Conservation (phyloP, 2,888 invertebrate genomes). For the Aphodius granarius region DNA sequence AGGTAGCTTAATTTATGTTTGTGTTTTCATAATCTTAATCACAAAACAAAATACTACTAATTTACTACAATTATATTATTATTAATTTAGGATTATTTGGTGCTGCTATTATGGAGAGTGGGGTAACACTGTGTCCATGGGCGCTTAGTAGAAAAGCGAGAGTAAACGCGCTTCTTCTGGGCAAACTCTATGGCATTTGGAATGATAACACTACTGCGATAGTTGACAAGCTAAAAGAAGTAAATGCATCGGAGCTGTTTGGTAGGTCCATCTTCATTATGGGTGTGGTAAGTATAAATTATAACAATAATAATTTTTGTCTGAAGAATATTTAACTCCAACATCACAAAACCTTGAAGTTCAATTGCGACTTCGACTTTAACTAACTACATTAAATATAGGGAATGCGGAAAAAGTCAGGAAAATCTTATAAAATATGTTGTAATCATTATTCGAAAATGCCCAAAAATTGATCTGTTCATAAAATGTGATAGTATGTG, state of each 20-base stretch:
- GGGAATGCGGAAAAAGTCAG: too few relatives aligned
- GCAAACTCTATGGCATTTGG: constrained; percentile 29
- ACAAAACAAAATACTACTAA: too few relatives aligned
- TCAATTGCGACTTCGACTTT: too few relatives aligned
- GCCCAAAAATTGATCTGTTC: too few relatives aligned
- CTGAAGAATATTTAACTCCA: too few relatives aligned
- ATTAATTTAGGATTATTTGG: constrained; percentile 17
- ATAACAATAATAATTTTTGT: not conserved
- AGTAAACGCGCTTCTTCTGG: constrained; percentile 30
- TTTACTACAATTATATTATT: not conserved
- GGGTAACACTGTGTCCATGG: constrained; percentile 19
- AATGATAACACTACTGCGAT: constrained; percentile 30
- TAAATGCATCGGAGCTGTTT: constrained; percentile 23
- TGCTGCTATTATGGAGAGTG: constrained; percentile 22
- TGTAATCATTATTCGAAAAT: too few relatives aligned
- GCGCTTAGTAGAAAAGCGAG: constrained; percentile 27
- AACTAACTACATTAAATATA: too few relatives aligned
- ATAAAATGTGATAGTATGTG: too few relatives aligned
- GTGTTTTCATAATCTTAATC: too few relatives aligned
- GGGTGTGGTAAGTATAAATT: not conserved
- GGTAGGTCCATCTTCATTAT: not conserved
- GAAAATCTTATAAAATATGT: too few relatives aligned
- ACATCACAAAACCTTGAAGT: too few relatives aligned
- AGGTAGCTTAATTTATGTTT: too few relatives aligned
- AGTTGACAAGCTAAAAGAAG: constrained; percentile 31